Evolutionary conservation across 2,797 vertebrate genomes (phyloP).

Genomic region (Cirrhinus mrigala): DNA sequence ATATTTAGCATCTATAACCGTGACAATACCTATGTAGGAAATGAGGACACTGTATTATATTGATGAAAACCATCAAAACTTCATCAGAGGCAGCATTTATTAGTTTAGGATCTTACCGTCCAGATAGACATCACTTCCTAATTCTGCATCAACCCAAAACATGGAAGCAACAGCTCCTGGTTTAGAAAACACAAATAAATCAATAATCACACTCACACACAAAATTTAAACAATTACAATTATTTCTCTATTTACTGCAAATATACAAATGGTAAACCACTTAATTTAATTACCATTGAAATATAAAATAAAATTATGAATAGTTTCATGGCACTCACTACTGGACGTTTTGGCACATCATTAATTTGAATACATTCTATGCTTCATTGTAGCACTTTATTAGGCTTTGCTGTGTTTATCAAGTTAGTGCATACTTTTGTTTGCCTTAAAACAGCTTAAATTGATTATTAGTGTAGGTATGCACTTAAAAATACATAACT

Average conservation of each 20-base stretch:
- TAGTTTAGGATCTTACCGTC: conserved; percentile 84
- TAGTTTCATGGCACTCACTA: neutral
- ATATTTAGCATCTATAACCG: conserved; percentile 94
- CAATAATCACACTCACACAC: neutral
- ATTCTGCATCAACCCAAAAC: conserved; percentile 97
- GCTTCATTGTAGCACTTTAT: neutral
- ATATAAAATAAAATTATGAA: neutral
- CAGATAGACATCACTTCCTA: conserved; percentile 96
- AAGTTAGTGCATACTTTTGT: neutral
- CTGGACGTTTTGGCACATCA: neutral
- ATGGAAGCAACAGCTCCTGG: conserved; percentile 95
- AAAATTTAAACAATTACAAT: neutral
- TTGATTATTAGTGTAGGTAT: neutral
- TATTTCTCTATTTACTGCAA: neutral
- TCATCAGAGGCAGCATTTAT: neutral
- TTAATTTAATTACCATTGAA: neutral
- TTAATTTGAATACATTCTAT: neutral
- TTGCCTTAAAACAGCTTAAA: conserved; percentile 17
- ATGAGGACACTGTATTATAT: neutral
- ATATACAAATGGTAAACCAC: neutral
- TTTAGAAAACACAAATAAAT: conserved; percentile 1
- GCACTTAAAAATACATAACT: conserved; percentile 58
- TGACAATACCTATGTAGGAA: conserved; percentile 87
- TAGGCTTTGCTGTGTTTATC: neutral
- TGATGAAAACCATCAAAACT: neutral